Evolutionary conservation across 2,888 invertebrate genomes (phyloP).

Genomic region (Rotaria sp.): DNA sequence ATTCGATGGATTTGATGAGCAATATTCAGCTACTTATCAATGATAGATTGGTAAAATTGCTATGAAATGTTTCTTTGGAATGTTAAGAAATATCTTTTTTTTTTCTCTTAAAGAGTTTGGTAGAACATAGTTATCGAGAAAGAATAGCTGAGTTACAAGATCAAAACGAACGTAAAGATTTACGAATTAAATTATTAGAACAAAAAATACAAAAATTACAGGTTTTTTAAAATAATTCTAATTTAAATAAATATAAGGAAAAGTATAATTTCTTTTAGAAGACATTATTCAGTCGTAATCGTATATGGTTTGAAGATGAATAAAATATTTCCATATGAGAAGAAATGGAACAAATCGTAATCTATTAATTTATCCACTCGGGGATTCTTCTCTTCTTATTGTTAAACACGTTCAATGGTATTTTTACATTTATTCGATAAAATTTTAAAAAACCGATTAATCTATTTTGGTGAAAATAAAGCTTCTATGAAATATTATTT

Average conservation of each 20-base stretch:
- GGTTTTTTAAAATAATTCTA: not conserved
- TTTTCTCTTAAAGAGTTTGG: not conserved
- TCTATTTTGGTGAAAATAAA: too few species aligned
- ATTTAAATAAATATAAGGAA: not conserved
- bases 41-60: not conserved
- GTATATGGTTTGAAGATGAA: conserved; percentile 14
- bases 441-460: too few species aligned
- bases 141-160: not conserved
- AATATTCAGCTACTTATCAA: not conserved
- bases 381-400: too few species aligned
- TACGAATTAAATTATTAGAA: conserved; percentile 10
- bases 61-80: not conserved
- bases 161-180: conserved; percentile 14
- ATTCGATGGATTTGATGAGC: not conserved
- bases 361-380: not conserved
- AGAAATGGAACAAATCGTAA: not conserved
- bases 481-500: too few species aligned
- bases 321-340: not conserved
- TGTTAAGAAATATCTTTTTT: not conserved
- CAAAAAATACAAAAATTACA: conserved; percentile 6
- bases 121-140: not conserved
- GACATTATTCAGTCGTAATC: not conserved
- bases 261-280: not conserved
- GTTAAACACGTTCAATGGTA: too few species aligned
- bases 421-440: too few species aligned